Percentiles rank a stretch among this genome's conserved stretches.
Evolutionary conservation across 1,140 invertebrate genomes (phyloP).

Genomic region (Ericerus pela): DNA sequence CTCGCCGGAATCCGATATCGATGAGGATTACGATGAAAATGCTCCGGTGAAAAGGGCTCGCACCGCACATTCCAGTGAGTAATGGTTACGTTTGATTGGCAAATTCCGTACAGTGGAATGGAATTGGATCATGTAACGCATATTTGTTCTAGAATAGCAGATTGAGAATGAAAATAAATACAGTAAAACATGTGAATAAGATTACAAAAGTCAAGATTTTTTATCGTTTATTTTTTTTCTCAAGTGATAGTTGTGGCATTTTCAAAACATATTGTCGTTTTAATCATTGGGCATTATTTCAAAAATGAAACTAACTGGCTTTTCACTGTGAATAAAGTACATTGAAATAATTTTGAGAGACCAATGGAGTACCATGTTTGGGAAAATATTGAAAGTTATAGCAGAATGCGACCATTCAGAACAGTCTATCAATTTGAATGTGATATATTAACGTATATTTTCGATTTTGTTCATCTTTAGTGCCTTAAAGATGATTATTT

Average conservation of each 20-base stretch:
- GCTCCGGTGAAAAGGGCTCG: constrained; percentile 48
- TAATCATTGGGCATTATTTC: no score
- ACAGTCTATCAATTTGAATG: no score
- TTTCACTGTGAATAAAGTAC: no score
- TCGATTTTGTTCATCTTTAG: no score
- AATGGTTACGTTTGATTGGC: not conserved
- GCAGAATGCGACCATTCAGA: no score
- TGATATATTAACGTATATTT: no score
- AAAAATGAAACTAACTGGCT: no score
- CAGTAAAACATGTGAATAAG: not conserved
- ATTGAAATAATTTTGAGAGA: no score
- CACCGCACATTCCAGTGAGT: constrained; percentile 34
- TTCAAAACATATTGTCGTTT: not conserved
- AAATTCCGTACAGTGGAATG: constrained; percentile 15
- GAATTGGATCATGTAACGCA: not conserved
- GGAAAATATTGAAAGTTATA: no score
- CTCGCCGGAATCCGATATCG: constrained; percentile 59
- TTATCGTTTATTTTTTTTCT: not conserved
- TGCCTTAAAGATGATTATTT: no score
- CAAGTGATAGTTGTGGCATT: not conserved
- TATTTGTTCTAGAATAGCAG: not conserved
- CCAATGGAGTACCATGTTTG: no score
- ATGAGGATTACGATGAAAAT: constrained; percentile 40
- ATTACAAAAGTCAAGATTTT: not conserved
- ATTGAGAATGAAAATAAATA: not conserved